Percentiles rank a stretch among this genome's conserved stretches.
Conservation (phyloP, 2,888 invertebrate species). For the Drosophila acutilabella region DNA sequence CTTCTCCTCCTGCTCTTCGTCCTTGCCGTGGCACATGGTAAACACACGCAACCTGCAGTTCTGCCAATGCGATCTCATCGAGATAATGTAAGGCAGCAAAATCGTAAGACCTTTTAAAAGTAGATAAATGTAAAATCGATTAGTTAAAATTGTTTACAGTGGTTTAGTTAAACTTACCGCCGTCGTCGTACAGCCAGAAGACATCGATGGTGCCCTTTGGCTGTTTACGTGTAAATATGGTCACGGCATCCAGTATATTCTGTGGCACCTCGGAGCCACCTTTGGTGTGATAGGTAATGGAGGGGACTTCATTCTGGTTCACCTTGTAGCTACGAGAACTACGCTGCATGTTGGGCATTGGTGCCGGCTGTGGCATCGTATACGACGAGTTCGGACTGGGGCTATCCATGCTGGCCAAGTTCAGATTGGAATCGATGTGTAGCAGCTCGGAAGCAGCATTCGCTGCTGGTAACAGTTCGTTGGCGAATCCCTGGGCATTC, state of each 20-base stretch:
- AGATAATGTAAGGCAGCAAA: constrained; percentile 93
- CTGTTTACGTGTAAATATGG: constrained; percentile 91
- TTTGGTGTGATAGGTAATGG: constrained; percentile 87
- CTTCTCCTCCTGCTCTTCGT: constrained; percentile 92
- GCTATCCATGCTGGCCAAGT: constrained; percentile 86
- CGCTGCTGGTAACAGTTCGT: constrained; percentile 76
- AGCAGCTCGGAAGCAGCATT: constrained; percentile 85
- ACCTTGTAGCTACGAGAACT: constrained; percentile 73
- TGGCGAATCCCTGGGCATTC: constrained; percentile 80
- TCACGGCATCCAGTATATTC: constrained; percentile 89
- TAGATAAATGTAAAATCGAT: neutral
- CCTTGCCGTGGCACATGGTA: constrained; percentile 92
- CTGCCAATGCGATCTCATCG: constrained; percentile 91
- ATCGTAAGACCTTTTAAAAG: constrained; percentile 88
- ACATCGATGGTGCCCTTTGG: constrained; percentile 94
- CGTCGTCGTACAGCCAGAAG: constrained; percentile 98
- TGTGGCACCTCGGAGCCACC: constrained; percentile 88
- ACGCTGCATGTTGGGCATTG: constrained; percentile 82
- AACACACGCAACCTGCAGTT: constrained; percentile 92
- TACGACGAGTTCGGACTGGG: constrained; percentile 75
- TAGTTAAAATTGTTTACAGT: neutral
- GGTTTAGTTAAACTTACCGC: constrained; percentile 86
- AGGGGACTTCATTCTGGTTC: constrained; percentile 71
- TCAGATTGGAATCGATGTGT: constrained; percentile 91
- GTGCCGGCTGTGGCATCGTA: constrained; percentile 79